These are phyloP conservation scores for Leuciscus waleckii DNA, from an alignment of 2,797 vertebrate species.

Conservation along the genomic window DNA sequence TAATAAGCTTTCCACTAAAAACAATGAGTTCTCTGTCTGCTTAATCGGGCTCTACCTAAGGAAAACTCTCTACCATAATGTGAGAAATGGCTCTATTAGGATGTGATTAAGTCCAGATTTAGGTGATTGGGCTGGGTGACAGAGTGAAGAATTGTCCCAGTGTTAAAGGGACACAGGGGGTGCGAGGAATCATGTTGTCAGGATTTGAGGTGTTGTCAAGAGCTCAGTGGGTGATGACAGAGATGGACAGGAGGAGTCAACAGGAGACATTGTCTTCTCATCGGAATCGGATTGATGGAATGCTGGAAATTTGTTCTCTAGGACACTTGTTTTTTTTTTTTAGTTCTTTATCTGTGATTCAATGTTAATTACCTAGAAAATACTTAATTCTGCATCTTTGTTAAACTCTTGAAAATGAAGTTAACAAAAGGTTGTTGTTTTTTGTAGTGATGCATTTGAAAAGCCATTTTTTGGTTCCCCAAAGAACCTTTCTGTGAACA, in stretches of 20 bases:
- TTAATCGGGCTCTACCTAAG: slow-evolving; percentile 65
- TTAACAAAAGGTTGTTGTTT: background rate
- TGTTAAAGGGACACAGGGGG: slow-evolving; percentile 61
- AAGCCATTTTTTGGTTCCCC: background rate
- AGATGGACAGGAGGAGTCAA: slow-evolving; percentile 39
- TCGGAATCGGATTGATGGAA: slow-evolving; percentile 58
- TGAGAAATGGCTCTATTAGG: slow-evolving; percentile 75
- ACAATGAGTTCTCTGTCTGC: slow-evolving; percentile 26
- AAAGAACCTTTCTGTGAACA: background rate
- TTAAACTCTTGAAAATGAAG: background rate
- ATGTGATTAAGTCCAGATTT: slow-evolving; percentile 71
- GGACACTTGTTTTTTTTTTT: background rate
- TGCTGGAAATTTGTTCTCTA: slow-evolving; percentile 1
- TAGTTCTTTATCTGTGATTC: background rate
- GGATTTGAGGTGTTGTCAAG: slow-evolving; percentile 48
- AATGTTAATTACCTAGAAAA: background rate
- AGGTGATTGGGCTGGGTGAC: slow-evolving; percentile 67
- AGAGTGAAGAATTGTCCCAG: slow-evolving; percentile 68
- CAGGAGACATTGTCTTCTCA: slow-evolving; percentile 31
- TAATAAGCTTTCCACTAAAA: slow-evolving; percentile 28
- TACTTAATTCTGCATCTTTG: background rate
- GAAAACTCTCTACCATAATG: slow-evolving; percentile 62
- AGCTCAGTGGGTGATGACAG: slow-evolving; percentile 51
- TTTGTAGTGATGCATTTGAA: background rate
- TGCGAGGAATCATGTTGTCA: slow-evolving; percentile 68